Percentiles rank a stretch among this genome's conserved stretches.
Evolutionary conservation across 1,140 invertebrate genomes (phyloP).

Genomic region (Orchesella cincta): DNA sequence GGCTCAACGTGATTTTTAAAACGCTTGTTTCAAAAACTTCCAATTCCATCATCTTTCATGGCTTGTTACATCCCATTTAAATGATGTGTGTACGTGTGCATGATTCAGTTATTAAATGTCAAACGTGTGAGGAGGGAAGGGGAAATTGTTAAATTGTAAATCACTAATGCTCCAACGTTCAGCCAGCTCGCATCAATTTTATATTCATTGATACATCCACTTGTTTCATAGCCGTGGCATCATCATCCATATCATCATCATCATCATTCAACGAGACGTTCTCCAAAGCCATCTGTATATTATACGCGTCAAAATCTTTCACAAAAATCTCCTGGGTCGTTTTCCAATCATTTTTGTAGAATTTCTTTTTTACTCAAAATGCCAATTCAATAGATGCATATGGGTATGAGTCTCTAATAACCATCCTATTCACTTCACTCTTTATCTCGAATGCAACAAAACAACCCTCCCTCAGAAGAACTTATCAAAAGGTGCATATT

Average conservation of each 20-base stretch:
- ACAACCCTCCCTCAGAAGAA: neutral
- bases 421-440: neutral
- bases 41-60: no score
- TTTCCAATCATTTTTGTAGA: slow-evolving; percentile 8
- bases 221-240: neutral
- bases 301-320: neutral
- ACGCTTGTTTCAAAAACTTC: no score
- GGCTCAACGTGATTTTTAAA: no score
- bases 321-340: neutral
- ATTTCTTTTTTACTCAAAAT: neutral
- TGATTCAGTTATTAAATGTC: neutral
- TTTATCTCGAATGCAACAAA: neutral
- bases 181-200: neutral
- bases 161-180: neutral
- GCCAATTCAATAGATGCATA: neutral
- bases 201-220: neutral
- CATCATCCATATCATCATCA: no score
- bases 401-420: neutral
- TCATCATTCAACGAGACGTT: no score
- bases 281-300: no score
- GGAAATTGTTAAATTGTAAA: neutral
- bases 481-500: neutral
- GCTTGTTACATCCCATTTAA: no score
- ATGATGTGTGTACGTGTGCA: neutral
- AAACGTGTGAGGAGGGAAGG: neutral